phyloP scores from a whole-genome alignment of 2,888 invertebrate species.

The Mythimna loreyi region DNA sequence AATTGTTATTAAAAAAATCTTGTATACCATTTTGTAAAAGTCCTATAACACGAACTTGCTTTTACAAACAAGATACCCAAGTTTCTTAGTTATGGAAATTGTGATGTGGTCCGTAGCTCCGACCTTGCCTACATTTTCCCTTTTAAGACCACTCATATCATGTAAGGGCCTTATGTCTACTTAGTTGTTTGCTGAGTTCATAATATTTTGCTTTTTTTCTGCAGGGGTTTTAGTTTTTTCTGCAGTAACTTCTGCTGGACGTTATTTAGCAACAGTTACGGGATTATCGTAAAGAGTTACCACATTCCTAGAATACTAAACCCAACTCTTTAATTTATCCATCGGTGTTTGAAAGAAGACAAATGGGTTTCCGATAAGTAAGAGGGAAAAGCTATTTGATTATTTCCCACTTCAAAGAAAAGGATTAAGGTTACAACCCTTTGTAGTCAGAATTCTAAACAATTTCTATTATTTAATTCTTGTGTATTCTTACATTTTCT shows the following conservation, averaged over 20 bases:
- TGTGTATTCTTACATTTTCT: background rate
- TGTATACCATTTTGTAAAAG: background rate
- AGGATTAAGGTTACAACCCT: background rate
- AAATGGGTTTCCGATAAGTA: too few relatives aligned
- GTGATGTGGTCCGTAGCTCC: constrained; percentile 10
- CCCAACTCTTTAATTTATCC: too few relatives aligned
- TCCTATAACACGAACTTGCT: background rate
- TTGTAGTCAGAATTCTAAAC: background rate
- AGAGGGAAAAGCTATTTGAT: background rate
- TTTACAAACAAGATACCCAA: constrained; percentile 26
- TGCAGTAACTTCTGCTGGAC: too few relatives aligned
- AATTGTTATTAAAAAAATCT: background rate
- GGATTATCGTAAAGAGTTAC: too few relatives aligned
- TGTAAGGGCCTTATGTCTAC: background rate
- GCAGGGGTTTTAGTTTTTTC: too few relatives aligned
- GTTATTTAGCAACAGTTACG: too few relatives aligned
- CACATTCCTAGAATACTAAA: too few relatives aligned
- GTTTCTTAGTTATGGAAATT: constrained; percentile 33
- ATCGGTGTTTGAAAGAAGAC: too few relatives aligned
- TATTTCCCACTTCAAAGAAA: background rate
- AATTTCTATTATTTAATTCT: background rate
- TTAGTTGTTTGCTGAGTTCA: constrained; percentile 1
- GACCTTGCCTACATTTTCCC: constrained; percentile 17
- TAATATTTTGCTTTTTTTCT: background rate
- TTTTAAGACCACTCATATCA: constrained; percentile 11